Evolutionary conservation across 2,797 vertebrate genomes (phyloP).

Genomic region (Dermochelys coriacea): DNA sequence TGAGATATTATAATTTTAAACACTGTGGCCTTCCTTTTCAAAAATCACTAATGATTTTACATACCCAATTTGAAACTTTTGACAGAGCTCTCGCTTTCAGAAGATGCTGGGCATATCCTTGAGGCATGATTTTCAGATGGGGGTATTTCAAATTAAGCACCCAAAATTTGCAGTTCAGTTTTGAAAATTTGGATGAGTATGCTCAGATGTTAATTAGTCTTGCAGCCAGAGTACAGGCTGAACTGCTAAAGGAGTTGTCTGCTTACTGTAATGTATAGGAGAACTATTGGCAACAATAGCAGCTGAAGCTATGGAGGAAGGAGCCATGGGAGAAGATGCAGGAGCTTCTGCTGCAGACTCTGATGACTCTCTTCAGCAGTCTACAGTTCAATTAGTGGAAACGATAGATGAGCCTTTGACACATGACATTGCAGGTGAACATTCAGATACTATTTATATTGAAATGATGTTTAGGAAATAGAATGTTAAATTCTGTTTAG

Average conservation of each 20-base stretch:
- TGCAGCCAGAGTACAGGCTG: background rate
- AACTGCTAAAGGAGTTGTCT: background rate
- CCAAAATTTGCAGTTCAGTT: background rate
- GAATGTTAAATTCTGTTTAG: background rate
- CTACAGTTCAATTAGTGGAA: conserved; percentile 91
- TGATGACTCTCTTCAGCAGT: conserved; percentile 91
- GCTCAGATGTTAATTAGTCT: background rate
- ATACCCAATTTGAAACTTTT: background rate
- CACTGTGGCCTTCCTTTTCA: background rate
- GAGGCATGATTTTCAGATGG: background rate
- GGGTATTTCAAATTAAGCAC: background rate
- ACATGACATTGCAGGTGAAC: conserved; percentile 93
- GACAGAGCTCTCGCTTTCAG: background rate
- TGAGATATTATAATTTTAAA: background rate
- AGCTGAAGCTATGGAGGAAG: conserved; percentile 93
- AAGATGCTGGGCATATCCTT: background rate
- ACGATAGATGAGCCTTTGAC: conserved; percentile 95
- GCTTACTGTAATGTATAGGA: conserved; percentile 78
- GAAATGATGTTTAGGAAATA: background rate
- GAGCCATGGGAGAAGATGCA: conserved; percentile 88
- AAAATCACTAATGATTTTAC: background rate
- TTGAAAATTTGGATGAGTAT: accelerated
- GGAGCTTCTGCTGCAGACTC: conserved; percentile 89
- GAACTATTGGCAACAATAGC: conserved; percentile 91
- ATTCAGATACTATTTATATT: background rate